Percentiles rank a stretch among this genome's conserved stretches.
Conservation (phyloP, 2,797 vertebrate genomes). For the Odontamblyopus rebecca region DNA sequence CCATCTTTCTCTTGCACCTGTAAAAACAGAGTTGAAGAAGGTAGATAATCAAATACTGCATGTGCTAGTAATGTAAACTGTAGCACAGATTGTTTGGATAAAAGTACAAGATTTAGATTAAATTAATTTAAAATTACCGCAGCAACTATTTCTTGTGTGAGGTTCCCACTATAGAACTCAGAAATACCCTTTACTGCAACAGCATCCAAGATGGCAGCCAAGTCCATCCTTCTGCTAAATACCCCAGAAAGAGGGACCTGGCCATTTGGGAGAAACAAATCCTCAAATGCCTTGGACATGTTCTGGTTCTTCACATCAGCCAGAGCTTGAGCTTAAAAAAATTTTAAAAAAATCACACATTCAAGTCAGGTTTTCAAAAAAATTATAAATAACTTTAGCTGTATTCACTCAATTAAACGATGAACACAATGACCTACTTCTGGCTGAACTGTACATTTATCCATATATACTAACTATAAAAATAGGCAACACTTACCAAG, state of each 20-base stretch:
- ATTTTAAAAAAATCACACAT: not conserved
- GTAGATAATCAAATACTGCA: too few species aligned
- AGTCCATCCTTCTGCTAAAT: constrained; percentile 82
- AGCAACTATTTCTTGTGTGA: constrained; percentile 88
- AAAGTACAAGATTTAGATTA: not conserved
- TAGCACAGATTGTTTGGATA: not conserved
- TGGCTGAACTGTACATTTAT: not conserved
- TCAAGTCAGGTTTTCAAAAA: constrained; percentile 2
- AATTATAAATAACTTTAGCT: not conserved
- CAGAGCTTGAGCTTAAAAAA: constrained; percentile 83
- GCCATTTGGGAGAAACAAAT: constrained; percentile 83
- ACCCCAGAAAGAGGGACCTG: constrained; percentile 81
- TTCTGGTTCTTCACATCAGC: constrained; percentile 83
- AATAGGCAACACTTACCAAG: constrained; percentile 80
- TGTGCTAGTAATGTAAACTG: not conserved
- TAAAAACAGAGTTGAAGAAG: constrained; percentile 2
- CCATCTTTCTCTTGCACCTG: constrained; percentile 86
- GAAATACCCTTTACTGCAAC: constrained; percentile 82
- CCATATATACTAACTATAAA: constrained; percentile 1
- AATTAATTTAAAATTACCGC: constrained; percentile 73
- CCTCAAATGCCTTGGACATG: constrained; percentile 80
- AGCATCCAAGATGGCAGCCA: constrained; percentile 83
- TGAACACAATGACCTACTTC: not conserved
- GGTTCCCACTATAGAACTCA: constrained; percentile 88
- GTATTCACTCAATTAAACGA: not conserved